Percentiles rank a stretch among this genome's conserved stretches.
These are phyloP conservation scores for Cydia fagiglandana DNA, from an alignment of 1,140 invertebrate genomes.

Conservation along the genomic window DNA sequence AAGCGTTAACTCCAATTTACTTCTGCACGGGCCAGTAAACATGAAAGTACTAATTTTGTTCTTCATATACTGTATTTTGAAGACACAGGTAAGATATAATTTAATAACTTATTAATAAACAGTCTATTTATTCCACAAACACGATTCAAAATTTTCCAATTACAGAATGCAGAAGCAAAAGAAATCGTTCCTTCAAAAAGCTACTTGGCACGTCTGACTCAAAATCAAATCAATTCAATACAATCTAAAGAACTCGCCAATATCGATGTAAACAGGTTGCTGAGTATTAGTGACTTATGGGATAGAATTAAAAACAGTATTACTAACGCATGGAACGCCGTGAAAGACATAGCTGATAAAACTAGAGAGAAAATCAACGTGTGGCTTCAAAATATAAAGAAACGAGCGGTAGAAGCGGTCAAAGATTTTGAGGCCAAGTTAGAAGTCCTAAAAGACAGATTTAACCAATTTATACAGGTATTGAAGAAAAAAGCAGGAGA, in stretches of 20 bases:
- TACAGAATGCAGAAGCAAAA: constrained; percentile 11
- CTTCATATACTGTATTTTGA: background rate
- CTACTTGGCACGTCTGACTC: background rate
- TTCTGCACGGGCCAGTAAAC: constrained; percentile 1
- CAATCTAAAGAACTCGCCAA: constrained; percentile 16
- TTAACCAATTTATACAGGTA: constrained; percentile 41
- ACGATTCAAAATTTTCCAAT: background rate
- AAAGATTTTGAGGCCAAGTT: constrained; percentile 39
- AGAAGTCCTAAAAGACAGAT: constrained; percentile 40
- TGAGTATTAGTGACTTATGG: constrained; percentile 42
- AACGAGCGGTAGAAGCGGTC: constrained; percentile 36
- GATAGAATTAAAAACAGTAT: constrained; percentile 46
- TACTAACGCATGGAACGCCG: constrained; percentile 43
- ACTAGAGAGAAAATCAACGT: constrained; percentile 40
- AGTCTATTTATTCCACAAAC: background rate
- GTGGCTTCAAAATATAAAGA: constrained; percentile 45
- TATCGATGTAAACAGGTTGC: constrained; percentile 26
- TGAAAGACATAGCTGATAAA: constrained; percentile 43
- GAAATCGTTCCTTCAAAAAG: background rate
- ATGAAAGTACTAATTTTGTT: background rate
- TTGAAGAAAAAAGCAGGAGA: constrained; percentile 36
- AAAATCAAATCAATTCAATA: constrained; percentile 10
- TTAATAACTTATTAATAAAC: background rate
- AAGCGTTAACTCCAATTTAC: background rate
- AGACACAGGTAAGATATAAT: background rate